Base-by-base conservation (phyloP, 2,797 vertebrate species). In the Cossypha polioptera region DNA sequence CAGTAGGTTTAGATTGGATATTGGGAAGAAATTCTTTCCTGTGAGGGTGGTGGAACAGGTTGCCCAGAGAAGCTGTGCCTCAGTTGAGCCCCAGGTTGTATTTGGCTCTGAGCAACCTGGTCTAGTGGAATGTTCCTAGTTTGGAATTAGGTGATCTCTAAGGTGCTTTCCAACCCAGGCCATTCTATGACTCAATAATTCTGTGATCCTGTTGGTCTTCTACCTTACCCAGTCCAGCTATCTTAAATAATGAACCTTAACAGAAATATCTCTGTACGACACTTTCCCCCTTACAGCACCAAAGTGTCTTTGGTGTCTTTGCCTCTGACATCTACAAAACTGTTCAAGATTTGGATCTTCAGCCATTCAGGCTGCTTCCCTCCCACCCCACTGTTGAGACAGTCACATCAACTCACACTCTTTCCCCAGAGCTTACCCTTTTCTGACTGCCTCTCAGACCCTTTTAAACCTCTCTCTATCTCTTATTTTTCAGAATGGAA, bases 341-440 rank as follows among this genome's bases (percentile, higher is more conserved):
- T 76, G 45, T 62, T 47, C 26, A 63, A 38, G 14, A 3, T 2
- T 31, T n/a, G 58, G 3, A 10, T 72, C 36, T 43, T 54, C 42
- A 76, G 50, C 13, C 9, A 4, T 18, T 3, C 8, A 61, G 31
- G 43, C 36, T 58, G 11, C 38, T 19, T 33, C 14, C 18, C 19
- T 73, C 9, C 36, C 8, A 48, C 55, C 21, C 42, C 0, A 0
- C 9, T 31, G 8, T 1, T 1, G 0, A 9, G 10, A 2, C 1
- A 0, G 10, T 28, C 2, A 0, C 31, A 28, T 57, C 15, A 13
- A 9, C 26, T 76, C 29, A 35, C 35, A 8, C 19, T 45, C 29
- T 62, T 20, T 66, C 24, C 43, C 12, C 24, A 36, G n/a, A 45
- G 36, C 47, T 58, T 31, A 19, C 3, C 19, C 13, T 91, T 84